Base-by-base conservation (phyloP, 1,140 invertebrate species). In the Hylyphantes graminicola region DNA sequence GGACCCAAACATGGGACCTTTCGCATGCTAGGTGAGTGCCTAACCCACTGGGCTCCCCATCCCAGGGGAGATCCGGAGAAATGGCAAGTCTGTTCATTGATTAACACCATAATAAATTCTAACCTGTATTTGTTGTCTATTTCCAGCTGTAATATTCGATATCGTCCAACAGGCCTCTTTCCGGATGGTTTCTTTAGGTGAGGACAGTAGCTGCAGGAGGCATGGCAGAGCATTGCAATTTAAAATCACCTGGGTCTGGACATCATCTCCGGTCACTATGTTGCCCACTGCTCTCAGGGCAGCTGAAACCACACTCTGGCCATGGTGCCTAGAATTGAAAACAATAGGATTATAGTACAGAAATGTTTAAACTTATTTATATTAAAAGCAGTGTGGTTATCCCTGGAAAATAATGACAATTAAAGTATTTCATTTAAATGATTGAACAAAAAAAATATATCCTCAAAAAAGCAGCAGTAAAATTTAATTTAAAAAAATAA, bases 161-260 rank as follows among this genome's bases (percentile, higher is more conserved):
- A 99, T 94, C 64, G 97, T 98, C 97, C 98, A 99, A 89, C 97
- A 98, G 8, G 97, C 96, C 90, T 99, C 98, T 91, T 99, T 99
- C 74, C 95, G 92, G 67, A 98, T 94, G 48, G 94, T 93, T 90
- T 99, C 97, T 87, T 95, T 95, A 57, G 92, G 88, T 10, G 94
- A 94, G 65, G 92, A 92, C 65, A 99, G 91, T 51, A 99, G 91
- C 88, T 95, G 93, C 77, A 94, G 91, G 64, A 99, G 91, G 89
- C 94, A 96, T 0, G 94, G 94, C 83, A 99, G 91, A 54, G 96
- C 97, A 82, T 93, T 94, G 90, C 96, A 97, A 91, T 98, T 97
- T 6, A 98, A 90, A 77, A 97, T 93, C 21, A 97, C 94, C 92
- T 99, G 97, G 54, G 97, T 99, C 92, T 99, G 97, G 61, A 94